These are phyloP conservation scores for Anoplolepis gracilipes DNA, from an alignment of 1,140 invertebrate species.

Conservation along the genomic window DNA sequence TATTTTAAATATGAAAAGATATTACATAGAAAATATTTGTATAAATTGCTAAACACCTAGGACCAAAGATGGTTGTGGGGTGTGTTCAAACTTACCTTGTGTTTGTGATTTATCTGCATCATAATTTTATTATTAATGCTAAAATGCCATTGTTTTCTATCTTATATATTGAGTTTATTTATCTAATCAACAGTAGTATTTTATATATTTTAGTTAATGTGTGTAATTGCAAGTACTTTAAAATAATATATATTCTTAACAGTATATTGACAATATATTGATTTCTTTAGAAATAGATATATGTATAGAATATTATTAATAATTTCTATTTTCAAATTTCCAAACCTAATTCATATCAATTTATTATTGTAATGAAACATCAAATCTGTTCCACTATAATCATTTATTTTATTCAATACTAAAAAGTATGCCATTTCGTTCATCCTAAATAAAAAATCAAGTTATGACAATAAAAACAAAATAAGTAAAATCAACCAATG, in stretches of 20 bases:
- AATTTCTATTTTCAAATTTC: background rate
- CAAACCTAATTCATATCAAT: background rate
- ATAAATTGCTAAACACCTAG: conserved; percentile 79
- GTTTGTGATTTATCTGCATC: conserved; percentile 57
- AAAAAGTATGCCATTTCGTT: background rate
- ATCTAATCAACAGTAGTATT: background rate
- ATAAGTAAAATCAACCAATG: conserved; percentile 20
- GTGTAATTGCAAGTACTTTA: background rate
- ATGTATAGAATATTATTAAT: background rate
- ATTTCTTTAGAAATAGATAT: conserved; percentile 19
- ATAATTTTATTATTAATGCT: conserved; percentile 66
- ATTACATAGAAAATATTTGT: background rate
- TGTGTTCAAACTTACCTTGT: conserved; percentile 83
- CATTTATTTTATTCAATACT: background rate
- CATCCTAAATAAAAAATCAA: background rate
- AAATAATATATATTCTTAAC: background rate
- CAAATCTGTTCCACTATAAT: background rate
- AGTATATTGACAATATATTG: conserved; percentile 4
- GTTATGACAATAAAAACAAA: background rate
- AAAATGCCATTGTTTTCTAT: background rate
- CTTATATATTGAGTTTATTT: background rate
- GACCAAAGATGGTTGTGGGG: conserved; percentile 85
- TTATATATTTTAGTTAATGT: background rate
- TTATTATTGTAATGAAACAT: background rate
- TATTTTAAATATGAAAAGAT: background rate